These are phyloP conservation scores for Centruroides sculpturatus DNA, from an alignment of 1,140 invertebrate genomes.

Conservation along the genomic window DNA sequence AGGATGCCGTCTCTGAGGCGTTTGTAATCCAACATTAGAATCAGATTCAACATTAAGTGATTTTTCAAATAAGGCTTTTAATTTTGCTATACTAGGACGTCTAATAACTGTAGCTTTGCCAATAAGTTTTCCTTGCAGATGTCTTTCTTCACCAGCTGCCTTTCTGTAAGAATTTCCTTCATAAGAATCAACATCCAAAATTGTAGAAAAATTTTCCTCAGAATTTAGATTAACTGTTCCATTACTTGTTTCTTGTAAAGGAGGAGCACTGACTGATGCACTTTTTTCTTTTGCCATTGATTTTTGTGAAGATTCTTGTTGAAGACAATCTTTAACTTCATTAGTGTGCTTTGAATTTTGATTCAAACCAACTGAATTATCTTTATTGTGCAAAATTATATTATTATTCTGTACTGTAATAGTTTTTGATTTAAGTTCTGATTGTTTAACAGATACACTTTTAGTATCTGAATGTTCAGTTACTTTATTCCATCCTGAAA, in stretches of 20 bases:
- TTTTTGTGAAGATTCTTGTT: no score
- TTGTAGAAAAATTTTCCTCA: no score
- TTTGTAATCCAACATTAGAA: background rate
- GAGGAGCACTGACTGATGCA: no score
- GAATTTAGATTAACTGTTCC: no score
- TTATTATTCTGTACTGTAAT: background rate
- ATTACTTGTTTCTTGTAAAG: no score
- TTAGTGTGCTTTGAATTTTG: background rate
- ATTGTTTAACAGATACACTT: no score
- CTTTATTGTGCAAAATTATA: background rate
- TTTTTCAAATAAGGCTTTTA: slow-evolving; percentile 36
- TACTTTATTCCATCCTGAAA: slow-evolving; percentile 16
- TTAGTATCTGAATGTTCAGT: background rate
- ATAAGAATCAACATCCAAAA: no score
- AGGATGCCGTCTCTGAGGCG: background rate
- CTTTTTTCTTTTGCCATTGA: no score
- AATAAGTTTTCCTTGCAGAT: slow-evolving; percentile 18
- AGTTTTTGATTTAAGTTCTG: background rate
- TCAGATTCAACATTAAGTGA: slow-evolving; percentile 1
- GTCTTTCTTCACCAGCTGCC: background rate
- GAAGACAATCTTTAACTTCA: background rate
- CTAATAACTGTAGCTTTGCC: slow-evolving; percentile 25
- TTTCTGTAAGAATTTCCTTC: no score
- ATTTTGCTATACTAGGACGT: slow-evolving; percentile 33
- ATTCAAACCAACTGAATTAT: background rate